phyloP scores from a whole-genome alignment of 2,888 invertebrate genomes.

The Nomada goodeniana region DNA sequence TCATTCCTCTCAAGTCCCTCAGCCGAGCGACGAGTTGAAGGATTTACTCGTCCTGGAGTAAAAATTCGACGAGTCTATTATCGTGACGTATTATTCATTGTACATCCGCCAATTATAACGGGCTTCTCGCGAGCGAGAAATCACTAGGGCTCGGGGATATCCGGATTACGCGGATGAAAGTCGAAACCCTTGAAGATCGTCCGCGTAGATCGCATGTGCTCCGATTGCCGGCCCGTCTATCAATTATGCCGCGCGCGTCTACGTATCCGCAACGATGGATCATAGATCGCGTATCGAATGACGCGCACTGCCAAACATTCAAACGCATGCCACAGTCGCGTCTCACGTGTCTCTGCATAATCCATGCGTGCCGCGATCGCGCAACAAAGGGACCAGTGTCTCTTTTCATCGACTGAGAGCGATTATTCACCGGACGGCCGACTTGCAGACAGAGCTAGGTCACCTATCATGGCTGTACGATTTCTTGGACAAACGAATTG shows the following conservation, averaged over 20 bases:
- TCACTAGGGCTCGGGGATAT: background rate
- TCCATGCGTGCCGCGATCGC: constrained; percentile 51
- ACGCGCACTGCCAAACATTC: constrained; percentile 52
- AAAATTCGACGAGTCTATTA: too few relatives aligned
- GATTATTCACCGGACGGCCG: background rate
- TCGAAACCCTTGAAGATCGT: constrained; percentile 50
- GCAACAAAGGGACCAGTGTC: constrained; percentile 43
- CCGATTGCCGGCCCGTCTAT: constrained; percentile 61
- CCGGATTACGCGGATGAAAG: constrained; percentile 26
- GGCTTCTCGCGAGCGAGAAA: too few relatives aligned
- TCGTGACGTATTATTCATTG: too few relatives aligned
- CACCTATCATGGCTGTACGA: background rate
- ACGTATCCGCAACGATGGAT: constrained; percentile 30
- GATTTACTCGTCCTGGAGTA: too few relatives aligned
- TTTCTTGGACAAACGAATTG: background rate
- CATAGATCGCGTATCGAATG: constrained; percentile 58
- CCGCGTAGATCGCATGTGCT: constrained; percentile 25
- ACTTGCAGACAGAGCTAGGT: background rate
- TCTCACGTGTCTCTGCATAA: constrained; percentile 60
- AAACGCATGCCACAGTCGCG: constrained; percentile 58
- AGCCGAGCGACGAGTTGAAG: too few relatives aligned
- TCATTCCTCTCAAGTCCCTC: too few relatives aligned
- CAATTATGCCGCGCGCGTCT: constrained; percentile 65
- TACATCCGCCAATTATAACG: too few relatives aligned
- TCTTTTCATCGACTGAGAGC: constrained; percentile 27